Base-by-base conservation (phyloP, 2,113 vertebrate genomes). In the Hemiprocne comata region DNA sequence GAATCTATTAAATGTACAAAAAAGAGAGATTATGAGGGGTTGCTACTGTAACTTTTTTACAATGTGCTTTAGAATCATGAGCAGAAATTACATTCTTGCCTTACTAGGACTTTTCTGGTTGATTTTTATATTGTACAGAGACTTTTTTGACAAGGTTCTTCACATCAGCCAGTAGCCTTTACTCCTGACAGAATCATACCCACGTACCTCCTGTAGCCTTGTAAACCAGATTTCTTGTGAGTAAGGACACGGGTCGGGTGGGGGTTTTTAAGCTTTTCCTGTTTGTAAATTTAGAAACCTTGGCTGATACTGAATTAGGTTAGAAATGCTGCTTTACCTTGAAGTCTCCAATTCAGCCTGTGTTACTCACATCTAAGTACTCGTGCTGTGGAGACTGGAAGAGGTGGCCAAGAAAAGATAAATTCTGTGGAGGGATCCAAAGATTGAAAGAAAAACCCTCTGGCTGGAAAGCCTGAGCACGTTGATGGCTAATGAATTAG, bases 21-120 rank as follows among this genome's bases (percentile, higher is more conserved):
- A 36, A 7, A 1, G 20, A 31, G 65, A 10, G 26, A 14, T 51
- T 26, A 0, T 1, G 9, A 58, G 83, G 11, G 23, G 67, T 46
- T 84, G 64, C 33, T 48, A 31, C 55, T 79, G 65, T 5, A 54
- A 50, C 19, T 57, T 69, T 46, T 74, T 53, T 44, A 42, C 36
- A 20, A 3, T 1, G 5, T 13, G 31, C 15, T 58, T 51, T 46
- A 66, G 73, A 60, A 28, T 25, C 51, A 1, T 1, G 62, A 91
- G 55, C 26, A 72, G 80, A 60, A 84, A 55, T 48, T n/a, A 11
- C 42, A 9, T n/a, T 53, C 76, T 85, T 89, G 77, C 86, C 89
- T 91, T 90, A 73, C 54, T 42, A 17, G 64, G 65, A 4, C 69
- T 87, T 79, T 55, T 54, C 31, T n/a, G 65, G 40, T 69, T 73